Evolutionary conservation across 2,113 vertebrate species (phyloP), one percentile per base, ranked within the genome.

Genomic region (Ceuthmochares aereus): DNA sequence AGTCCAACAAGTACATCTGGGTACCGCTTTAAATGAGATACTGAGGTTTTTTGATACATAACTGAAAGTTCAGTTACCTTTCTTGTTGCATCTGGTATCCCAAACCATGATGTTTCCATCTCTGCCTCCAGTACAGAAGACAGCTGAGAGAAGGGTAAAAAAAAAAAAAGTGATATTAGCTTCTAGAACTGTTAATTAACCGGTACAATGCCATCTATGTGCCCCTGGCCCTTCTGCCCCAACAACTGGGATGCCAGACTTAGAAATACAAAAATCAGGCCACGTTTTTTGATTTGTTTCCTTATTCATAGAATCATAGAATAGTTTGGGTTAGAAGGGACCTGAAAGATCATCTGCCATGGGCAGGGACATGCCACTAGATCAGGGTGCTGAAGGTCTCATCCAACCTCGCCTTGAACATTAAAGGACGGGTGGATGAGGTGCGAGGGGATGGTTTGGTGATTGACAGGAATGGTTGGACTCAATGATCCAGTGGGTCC

Each of bases 91-190:
- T 66, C 99, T 98, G 55, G 98, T 99, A 86, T 99, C 99, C 99
- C 99, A 99, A 92, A 99, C 96, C 98, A 99, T 99, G 95, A 99
- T 99, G 93, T 99, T 99, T 72, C 99, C 99, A 97, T 99, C 99
- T 98, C 99, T 98, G 69, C 99, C 99, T 87, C 99, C 99, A 47
- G 99, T 99, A 91, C 98, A 99, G 96, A 99, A 99, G 34, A 99
- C 99, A 96, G 99, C 99, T 99, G 95, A 83, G 59, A 84, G 45
- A 90, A 40, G 40, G 40, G n/a, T n/a, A n/a, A n/a, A 12, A 12
- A 12, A 91, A 87, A 43, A 55, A 51, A 30, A 30, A 73, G 16
- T 21, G 18, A 27, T 75, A 37, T 82, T 87, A 96, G 58, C 30
- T 60, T 83, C 8, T 22, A 17, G 51, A 64, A 87, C n/a, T 10